These are phyloP conservation scores for Lycaena phlaeas DNA, from an alignment of 2,888 invertebrate genomes.

Conservation along the genomic window DNA sequence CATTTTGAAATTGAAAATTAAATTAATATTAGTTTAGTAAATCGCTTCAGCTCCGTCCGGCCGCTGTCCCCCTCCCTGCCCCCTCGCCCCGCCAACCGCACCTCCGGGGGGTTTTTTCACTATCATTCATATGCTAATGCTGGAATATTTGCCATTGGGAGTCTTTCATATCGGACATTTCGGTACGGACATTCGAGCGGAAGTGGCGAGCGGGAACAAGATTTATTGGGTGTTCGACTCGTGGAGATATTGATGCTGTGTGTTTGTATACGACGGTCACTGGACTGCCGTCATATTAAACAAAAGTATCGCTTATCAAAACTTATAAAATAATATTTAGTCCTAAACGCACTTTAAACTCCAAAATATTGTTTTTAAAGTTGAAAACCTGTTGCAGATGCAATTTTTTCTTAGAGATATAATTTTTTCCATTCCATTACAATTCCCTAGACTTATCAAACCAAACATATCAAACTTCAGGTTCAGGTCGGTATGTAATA, in stretches of 20 bases:
- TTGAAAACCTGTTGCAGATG: too few species aligned
- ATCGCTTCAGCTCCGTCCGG: slow-evolving; percentile 7
- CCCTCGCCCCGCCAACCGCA: slow-evolving; percentile 34
- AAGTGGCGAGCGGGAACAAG: slow-evolving; percentile 23
- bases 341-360: too few species aligned
- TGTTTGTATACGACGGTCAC: neutral
- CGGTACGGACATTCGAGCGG: slow-evolving; percentile 23
- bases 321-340: neutral
- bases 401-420: too few species aligned
- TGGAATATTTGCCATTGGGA: slow-evolving; percentile 32
- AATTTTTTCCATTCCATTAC: too few species aligned
- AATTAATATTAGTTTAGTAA: too few species aligned
- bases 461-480: too few species aligned
- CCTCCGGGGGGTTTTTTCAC: slow-evolving; percentile 56
- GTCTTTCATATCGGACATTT: slow-evolving; percentile 23
- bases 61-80: slow-evolving; percentile 40
- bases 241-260: neutral
- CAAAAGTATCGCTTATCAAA: neutral
- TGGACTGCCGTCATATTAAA: neutral
- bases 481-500: too few species aligned
- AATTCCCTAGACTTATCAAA: too few species aligned
- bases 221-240: slow-evolving; percentile 21
- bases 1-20: too few species aligned
- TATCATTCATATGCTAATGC: slow-evolving; percentile 67
- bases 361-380: too few species aligned